Base-by-base conservation (phyloP, 2,113 vertebrate species). In the Mesocricetus auratus region DNA sequence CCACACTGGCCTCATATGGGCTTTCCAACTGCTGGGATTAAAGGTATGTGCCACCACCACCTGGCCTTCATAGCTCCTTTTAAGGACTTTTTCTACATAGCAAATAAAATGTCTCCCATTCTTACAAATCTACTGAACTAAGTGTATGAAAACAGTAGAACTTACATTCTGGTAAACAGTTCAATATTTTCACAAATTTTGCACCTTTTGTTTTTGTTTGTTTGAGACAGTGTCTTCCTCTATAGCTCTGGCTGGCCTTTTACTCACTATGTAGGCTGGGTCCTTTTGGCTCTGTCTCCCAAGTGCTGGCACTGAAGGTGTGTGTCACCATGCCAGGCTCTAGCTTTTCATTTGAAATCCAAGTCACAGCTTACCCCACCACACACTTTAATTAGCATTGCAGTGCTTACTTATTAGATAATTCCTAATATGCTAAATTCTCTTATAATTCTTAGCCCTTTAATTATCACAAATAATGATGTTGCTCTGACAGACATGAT, bases 31-130 rank as follows among this genome's bases (percentile, higher is more conserved):
- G 31, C 33, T 69, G 15, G 15, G 36, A 69, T 69, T 69, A 16
- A 36, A 69, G 68, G 33, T 33, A 36, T 69, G 33, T 2, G 6
- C 33, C 33, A n/a, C n/a, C n/a, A 36, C 68, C 68, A 69, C 33
- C 68, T 69, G 15, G 68, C 7, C 19, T 82, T 26, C 36, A 42
- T 39, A 60, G 36, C 56, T 58, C 78, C 69, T 16, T 86, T 90
- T 74, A 60, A 94, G 90, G 53, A 81, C 15, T 22, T 92, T 91
- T 95, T 47, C 36, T 56, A 11, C 39, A 33, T 86, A 95, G 66
- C 47, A 71, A 74, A 87, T 3, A 56, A 92, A 89, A 91, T 81
- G 10, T 93, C 64, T n/a, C 13, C 71, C 71, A 89, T 82, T 96
- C 39, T 89, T 95, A 68, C 26, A 89, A 93, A 77, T 86, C 50